phyloP scores from a whole-genome alignment of 2,888 invertebrate species.

The Hipparchia semele region DNA sequence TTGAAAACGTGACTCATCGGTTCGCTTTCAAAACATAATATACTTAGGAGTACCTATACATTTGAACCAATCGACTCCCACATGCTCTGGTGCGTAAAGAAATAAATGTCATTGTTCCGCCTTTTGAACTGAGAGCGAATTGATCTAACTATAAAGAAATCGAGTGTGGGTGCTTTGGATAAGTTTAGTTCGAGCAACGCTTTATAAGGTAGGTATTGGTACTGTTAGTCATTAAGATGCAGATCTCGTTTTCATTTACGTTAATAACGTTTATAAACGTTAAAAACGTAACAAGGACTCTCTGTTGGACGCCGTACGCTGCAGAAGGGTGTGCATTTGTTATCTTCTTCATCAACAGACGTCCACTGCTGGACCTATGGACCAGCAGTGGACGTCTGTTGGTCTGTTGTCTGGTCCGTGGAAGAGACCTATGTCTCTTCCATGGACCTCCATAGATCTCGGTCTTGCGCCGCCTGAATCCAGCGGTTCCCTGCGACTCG shows the following conservation, averaged over 20 bases:
- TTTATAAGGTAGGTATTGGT: constrained; percentile 4
- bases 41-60: constrained; percentile 2
- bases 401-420: too few species aligned
- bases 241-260: constrained; percentile 18
- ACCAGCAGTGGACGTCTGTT: too few species aligned
- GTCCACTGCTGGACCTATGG: too few species aligned
- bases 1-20: constrained; percentile 29
- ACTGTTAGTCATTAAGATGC: constrained; percentile 21
- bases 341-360: too few species aligned
- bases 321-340: too few species aligned
- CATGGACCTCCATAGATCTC: too few species aligned
- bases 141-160: constrained; percentile 19
- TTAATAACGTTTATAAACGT: too few species aligned
- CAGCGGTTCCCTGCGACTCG: too few species aligned
- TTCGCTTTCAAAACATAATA: constrained; percentile 28
- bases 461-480: too few species aligned
- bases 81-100: constrained; percentile 59
- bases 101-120: constrained; percentile 63
- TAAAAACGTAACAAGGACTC: too few species aligned
- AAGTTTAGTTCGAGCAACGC: constrained; percentile 1
- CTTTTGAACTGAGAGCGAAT: constrained; percentile 50
- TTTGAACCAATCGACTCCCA: constrained; percentile 46
- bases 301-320: too few species aligned
- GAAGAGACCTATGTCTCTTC: too few species aligned
- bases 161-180: constrained; percentile 13